Conservation (phyloP, 35 echinoderm and acorn worm genomes). For the Ophiothrix spiculata region DNA sequence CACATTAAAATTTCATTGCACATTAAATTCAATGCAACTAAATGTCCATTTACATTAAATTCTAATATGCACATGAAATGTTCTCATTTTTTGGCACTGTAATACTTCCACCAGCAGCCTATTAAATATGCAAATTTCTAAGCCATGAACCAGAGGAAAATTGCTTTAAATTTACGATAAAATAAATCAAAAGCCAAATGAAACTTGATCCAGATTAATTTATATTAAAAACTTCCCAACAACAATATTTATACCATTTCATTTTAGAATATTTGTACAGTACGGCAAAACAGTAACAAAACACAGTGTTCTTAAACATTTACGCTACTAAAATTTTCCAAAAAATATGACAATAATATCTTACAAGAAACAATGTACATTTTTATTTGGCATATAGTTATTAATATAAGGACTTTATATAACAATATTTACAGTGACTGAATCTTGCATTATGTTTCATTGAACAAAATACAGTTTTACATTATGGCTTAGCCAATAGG, state of each 20-base stretch:
- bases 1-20: neutral
- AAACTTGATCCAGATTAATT: too few relatives aligned
- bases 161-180: too few relatives aligned
- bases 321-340: neutral
- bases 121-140: too few relatives aligned
- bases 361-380: neutral
- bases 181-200: too few relatives aligned
- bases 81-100: neutral
- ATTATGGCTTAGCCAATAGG: neutral
- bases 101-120: too few relatives aligned
- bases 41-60: neutral
- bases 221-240: too few relatives aligned
- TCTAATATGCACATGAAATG: neutral
- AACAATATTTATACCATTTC: too few relatives aligned
- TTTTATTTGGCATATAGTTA: neutral
- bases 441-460: neutral
- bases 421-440: neutral
- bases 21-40: neutral
- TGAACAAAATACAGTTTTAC: neutral
- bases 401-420: slow-evolving; percentile 13
- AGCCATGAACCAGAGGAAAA: too few relatives aligned
- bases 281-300: neutral
- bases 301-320: neutral
- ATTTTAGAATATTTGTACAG: too few relatives aligned
- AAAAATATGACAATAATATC: slow-evolving; percentile 1